Evolutionary conservation across 92 coral and sea anemone species (phyloP).

Genomic region (Bergia puertoricense): DNA sequence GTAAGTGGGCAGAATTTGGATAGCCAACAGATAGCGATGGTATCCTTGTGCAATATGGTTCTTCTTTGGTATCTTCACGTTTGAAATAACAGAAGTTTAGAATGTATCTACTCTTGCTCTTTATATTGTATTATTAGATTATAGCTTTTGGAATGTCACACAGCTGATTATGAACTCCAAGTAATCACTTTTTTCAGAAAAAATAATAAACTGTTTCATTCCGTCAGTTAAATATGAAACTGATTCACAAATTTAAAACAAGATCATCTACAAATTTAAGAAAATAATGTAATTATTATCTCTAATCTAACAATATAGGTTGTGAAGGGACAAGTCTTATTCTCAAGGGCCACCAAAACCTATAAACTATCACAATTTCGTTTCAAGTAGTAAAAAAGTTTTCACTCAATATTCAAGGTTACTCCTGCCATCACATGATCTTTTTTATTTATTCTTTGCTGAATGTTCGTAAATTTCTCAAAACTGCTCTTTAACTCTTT

Average conservation of each 20-base stretch:
- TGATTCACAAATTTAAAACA: background rate
- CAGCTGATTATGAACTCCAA: too few relatives aligned
- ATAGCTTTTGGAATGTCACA: background rate
- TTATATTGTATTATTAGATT: too few relatives aligned
- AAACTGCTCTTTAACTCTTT: background rate
- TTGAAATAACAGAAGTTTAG: background rate
- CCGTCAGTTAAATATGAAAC: background rate
- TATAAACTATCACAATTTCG: too few relatives aligned
- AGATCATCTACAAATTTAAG: background rate
- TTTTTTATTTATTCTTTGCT: background rate
- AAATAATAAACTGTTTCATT: background rate
- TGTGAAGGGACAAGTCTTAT: too few relatives aligned
- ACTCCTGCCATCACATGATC: background rate
- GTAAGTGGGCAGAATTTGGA: too few relatives aligned
- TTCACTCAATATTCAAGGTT: background rate
- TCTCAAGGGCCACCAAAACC: too few relatives aligned
- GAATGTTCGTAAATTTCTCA: background rate
- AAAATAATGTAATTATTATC: too few relatives aligned
- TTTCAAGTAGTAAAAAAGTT: background rate
- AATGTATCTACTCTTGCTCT: background rate
- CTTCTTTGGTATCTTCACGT: background rate
- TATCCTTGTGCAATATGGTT: background rate
- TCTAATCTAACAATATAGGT: background rate
- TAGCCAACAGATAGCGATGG: background rate
- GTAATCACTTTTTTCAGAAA: background rate